These are phyloP conservation scores for Drosophila demipolita DNA, from an alignment of 2,888 invertebrate genomes.

Conservation along the genomic window DNA sequence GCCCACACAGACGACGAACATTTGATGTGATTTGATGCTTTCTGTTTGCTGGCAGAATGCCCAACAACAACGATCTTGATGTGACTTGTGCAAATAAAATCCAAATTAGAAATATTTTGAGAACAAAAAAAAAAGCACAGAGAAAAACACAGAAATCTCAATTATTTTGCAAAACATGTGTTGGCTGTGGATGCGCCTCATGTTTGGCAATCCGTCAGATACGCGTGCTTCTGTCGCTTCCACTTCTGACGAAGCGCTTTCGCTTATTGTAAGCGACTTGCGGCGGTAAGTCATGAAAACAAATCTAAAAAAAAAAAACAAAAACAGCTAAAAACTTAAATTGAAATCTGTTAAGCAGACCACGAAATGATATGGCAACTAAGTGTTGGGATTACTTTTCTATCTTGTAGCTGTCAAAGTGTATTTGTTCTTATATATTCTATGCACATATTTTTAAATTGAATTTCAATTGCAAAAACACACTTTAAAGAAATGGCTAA, in stretches of 20 bases:
- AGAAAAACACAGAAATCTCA: slow-evolving; percentile 61
- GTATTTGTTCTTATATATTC: slow-evolving; percentile 32
- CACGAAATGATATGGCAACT: slow-evolving; percentile 54
- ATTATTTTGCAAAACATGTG: slow-evolving; percentile 77
- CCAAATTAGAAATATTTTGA: slow-evolving; percentile 63
- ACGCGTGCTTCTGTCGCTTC: slow-evolving; percentile 52
- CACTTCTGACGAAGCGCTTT: slow-evolving; percentile 33
- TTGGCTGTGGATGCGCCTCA: slow-evolving; percentile 67
- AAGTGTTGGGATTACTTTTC: slow-evolving; percentile 13
- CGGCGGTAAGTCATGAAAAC: slow-evolving; percentile 50
- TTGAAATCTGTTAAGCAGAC: slow-evolving; percentile 68
- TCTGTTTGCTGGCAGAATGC: slow-evolving; percentile 60
- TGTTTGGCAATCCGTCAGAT: slow-evolving; percentile 75
- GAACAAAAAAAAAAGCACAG: slow-evolving; percentile 2
- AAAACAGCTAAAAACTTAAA: slow-evolving; percentile 34
- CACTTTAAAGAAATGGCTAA: slow-evolving; percentile 45
- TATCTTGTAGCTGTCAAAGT: slow-evolving; percentile 24
- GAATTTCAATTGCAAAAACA: slow-evolving; percentile 56
- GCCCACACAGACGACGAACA: slow-evolving; percentile 30
- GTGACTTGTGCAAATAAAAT: slow-evolving; percentile 55
- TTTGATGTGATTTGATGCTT: slow-evolving; percentile 56
- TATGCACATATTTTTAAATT: slow-evolving; percentile 35
- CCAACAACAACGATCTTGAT: slow-evolving; percentile 40
- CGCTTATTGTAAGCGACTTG: slow-evolving; percentile 41
- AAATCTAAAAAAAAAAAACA: background rate